Evolutionary conservation across 1,140 invertebrate genomes (phyloP), one percentile per base, ranked within the genome.

Genomic region (Holcopasites calliopsidis): DNA sequence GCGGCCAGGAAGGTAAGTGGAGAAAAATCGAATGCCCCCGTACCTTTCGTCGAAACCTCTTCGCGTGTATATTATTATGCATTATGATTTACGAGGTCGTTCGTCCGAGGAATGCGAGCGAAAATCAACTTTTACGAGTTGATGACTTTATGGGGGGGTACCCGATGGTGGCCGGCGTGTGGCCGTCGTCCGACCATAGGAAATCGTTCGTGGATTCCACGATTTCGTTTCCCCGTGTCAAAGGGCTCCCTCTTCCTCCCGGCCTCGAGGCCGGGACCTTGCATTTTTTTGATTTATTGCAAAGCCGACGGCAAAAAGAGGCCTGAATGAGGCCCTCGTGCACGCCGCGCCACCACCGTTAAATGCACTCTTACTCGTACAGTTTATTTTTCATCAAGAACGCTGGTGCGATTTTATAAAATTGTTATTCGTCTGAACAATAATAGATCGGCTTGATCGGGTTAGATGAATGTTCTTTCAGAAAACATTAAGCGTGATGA

Each of bases 71-170:
- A 35, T 73, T 77, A 75, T 75, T 75, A 58, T 66, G 23, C 13
- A 3, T 62, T 54, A 75, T 85, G 79, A 86, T 88, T 88, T 86
- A 88, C 76, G 82, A 81, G 84, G 61, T 70, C 57, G 54, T 54
- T n/a, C 75, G 38, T 38, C 47, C n/a, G 31, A 71, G 28, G 75
- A 79, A 71, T 18, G 66, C 54, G 28, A 82, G 57, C 55, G 50
- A 82, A 77, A 84, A 74, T 80, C 61, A 35, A 77, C 26, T 77
- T 87, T 87, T 86, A 86, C 79, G 80, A 87, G 77, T 82, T 85
- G 79, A 86, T 78, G 84, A 86, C 73, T 87, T 87, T 87, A 86
- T 86, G 84, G 71, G n/a, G n/a, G 49, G 76, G 80, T 78, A 79
- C 77, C 33, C 54, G 35, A 85, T 85, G 81, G 86, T 86, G 84